Percentiles rank a stretch among this genome's conserved stretches.
phyloP scores from a whole-genome alignment of 2,113 vertebrate genomes.

The Phalacrocorax carbo region DNA sequence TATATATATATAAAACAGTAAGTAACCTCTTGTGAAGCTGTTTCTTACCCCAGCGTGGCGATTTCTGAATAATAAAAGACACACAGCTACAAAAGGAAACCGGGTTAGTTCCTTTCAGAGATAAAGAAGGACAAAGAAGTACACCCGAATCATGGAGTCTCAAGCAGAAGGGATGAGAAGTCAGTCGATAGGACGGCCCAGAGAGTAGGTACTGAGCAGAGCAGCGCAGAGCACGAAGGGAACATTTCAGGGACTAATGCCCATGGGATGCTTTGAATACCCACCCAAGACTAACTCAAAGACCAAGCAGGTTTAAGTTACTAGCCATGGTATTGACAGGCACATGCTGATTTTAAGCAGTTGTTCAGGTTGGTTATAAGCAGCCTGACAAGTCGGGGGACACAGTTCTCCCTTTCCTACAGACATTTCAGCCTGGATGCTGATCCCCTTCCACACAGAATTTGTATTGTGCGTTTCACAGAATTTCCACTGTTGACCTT shows the following conservation, averaged over 20 bases:
- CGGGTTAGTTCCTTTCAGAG: background rate
- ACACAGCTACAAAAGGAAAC: background rate
- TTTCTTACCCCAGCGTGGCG: background rate
- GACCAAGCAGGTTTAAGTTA: background rate
- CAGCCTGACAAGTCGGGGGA: background rate
- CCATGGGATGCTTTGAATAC: background rate
- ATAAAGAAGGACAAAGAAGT: background rate
- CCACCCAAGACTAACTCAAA: background rate
- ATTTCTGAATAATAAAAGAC: background rate
- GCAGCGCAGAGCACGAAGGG: fast-evolving
- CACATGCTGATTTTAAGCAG: background rate
- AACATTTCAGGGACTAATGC: background rate
- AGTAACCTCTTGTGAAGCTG: background rate
- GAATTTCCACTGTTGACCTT: background rate
- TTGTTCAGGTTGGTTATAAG: background rate
- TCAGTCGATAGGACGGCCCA: fast-evolving
- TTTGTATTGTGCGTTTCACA: background rate
- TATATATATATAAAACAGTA: background rate
- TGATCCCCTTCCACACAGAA: background rate
- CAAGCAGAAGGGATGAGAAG: background rate
- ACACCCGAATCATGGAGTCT: background rate
- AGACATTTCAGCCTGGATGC: background rate
- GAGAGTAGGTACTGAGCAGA: background rate
- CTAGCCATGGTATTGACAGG: background rate
- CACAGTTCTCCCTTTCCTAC: background rate